Percentiles rank a stretch among this genome's conserved stretches.
phyloP scores from a whole-genome alignment of 2,888 invertebrate species.

The Congeria kusceri region DNA sequence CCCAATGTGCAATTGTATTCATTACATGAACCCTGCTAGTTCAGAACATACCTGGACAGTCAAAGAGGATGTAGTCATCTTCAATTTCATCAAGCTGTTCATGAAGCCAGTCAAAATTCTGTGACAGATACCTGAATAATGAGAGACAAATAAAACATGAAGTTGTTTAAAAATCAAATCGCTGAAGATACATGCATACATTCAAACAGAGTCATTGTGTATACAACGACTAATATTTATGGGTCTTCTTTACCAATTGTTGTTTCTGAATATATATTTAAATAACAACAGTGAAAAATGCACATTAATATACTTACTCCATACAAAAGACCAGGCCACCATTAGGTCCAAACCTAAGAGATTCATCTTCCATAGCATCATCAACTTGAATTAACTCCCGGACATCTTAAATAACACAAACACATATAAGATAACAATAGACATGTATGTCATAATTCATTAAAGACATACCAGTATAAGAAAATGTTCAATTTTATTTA shows the following conservation, averaged over 20 bases:
- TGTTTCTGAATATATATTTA: not conserved
- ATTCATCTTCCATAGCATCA: constrained; percentile 98
- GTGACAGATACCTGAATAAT: constrained; percentile 90
- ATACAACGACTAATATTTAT: too few relatives aligned
- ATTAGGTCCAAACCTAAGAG: constrained; percentile 97
- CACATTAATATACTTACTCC: constrained; percentile 91
- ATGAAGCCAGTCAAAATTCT: constrained; percentile 96
- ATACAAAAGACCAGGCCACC: constrained; percentile 98
- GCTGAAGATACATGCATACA: too few relatives aligned
- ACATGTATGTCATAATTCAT: not conserved
- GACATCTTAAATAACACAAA: constrained; percentile 86
- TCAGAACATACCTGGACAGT: constrained; percentile 92
- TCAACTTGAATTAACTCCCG: constrained; percentile 92
- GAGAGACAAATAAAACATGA: too few relatives aligned
- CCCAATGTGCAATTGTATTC: too few relatives aligned
- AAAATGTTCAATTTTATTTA: too few relatives aligned
- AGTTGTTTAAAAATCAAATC: too few relatives aligned
- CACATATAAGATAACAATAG: not conserved
- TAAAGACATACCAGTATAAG: too few relatives aligned
- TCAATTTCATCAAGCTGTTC: constrained; percentile 93
- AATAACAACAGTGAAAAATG: not conserved
- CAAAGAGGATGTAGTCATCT: constrained; percentile 96
- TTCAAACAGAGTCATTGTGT: too few relatives aligned
- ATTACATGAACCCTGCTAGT: not conserved
- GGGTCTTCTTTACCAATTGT: not conserved